Percentiles rank a stretch among this genome's conserved stretches.
Evolutionary conservation across 37 sponge, comb jelly and placozoan species (phyloP).

Genomic region (Agelas oroides): DNA sequence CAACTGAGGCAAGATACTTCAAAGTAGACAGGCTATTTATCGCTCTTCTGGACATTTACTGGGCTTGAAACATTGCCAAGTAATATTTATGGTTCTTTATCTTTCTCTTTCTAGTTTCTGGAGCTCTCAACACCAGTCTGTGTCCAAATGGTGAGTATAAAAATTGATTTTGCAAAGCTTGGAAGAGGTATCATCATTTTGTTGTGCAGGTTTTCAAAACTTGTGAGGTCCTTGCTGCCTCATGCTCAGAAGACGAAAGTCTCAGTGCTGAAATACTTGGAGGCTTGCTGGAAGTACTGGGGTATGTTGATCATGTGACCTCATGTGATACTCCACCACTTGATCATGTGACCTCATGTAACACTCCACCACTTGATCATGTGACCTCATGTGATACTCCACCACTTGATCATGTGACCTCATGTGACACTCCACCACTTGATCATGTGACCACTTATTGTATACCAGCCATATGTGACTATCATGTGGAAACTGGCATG

Average conservation of each 20-base stretch:
- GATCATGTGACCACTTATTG: too few relatives aligned
- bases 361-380: not conserved
- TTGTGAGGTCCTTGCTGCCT: not conserved
- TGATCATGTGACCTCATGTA: not conserved
- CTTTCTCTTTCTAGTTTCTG: too few relatives aligned
- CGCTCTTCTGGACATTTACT: too few relatives aligned
- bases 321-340: not conserved
- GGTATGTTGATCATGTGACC: not conserved
- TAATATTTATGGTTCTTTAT: too few relatives aligned
- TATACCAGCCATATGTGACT: too few relatives aligned
- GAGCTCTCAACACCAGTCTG: constrained; percentile 6
- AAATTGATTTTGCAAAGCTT: not conserved
- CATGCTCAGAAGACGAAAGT: too few relatives aligned
- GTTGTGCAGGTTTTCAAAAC: constrained; percentile 13
- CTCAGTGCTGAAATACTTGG: constrained; percentile 17
- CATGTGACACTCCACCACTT: not conserved
- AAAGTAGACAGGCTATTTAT: too few relatives aligned
- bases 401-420: not conserved
- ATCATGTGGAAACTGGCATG: not conserved
- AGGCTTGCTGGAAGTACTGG: constrained; percentile 29
- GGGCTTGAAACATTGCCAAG: too few relatives aligned
- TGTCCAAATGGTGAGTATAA: constrained; percentile 25
- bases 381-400: not conserved
- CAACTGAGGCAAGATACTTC: too few relatives aligned
- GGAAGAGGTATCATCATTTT: not conserved